These are phyloP conservation scores for Aepyceros melampus DNA, from an alignment of 2,113 vertebrate species.

Conservation along the genomic window DNA sequence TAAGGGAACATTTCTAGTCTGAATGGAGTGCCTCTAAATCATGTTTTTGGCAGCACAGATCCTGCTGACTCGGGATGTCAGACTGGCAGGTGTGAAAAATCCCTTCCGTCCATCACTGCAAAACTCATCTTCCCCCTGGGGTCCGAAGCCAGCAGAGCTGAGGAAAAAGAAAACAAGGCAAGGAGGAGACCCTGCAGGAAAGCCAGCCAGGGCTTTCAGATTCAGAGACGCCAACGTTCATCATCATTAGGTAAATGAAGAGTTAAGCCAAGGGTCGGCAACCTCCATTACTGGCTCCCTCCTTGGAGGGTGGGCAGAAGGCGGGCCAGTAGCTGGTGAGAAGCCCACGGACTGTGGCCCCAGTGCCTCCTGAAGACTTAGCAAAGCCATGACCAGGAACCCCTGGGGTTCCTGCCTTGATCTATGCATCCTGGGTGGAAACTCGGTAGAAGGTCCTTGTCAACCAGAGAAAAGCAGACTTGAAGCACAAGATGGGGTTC, in stretches of 20 bases:
- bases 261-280: conserved; percentile 7
- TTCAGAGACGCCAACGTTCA: background rate
- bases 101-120: background rate
- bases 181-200: background rate
- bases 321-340: background rate
- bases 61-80: conserved; percentile 12
- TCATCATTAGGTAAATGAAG: conserved; percentile 28
- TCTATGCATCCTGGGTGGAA: background rate
- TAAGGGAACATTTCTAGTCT: background rate
- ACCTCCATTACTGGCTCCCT: background rate
- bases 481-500: background rate
- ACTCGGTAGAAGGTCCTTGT: background rate
- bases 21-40: background rate
- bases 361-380: background rate
- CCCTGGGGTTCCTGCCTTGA: background rate
- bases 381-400: background rate
- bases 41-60: background rate
- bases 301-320: background rate
- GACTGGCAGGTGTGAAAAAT: conserved; percentile 46
- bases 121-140: conserved; percentile 6
- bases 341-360: background rate
- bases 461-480: background rate
- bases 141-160: conserved; percentile 2
- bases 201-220: background rate
- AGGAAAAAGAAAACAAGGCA: background rate